A percentile compares a stretch with the other conserved stretches of the same genome.
Conservation (phyloP, 2,113 vertebrate species). For the Tor tambroides region DNA sequence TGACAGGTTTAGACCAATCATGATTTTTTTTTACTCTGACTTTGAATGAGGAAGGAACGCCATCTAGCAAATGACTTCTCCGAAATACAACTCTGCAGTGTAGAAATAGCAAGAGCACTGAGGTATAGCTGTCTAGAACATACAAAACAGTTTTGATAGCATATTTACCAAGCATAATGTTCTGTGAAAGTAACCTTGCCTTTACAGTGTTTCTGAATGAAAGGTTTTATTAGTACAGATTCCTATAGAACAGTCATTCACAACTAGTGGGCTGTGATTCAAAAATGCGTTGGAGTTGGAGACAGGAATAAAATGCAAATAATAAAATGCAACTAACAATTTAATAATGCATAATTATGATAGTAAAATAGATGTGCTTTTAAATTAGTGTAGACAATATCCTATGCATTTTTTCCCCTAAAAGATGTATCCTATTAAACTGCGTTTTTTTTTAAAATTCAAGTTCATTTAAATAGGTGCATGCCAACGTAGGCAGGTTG, state of each 20-base stretch:
- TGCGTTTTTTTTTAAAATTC: background rate
- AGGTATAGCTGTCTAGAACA: slow-evolving; percentile 11
- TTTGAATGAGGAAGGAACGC: slow-evolving; percentile 8
- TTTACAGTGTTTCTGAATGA: slow-evolving; percentile 6
- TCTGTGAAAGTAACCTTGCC: slow-evolving; percentile 31
- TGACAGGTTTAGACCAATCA: slow-evolving; percentile 36
- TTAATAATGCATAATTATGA: background rate
- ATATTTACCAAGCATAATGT: slow-evolving; percentile 38
- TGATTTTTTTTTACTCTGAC: background rate
- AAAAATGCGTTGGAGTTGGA: background rate
- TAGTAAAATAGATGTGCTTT: background rate
- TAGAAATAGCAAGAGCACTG: background rate
- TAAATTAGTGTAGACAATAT: background rate
- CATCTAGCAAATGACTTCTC: slow-evolving; percentile 20
- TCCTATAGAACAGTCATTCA: background rate
- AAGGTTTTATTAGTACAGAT: background rate
- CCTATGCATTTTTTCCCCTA: background rate
- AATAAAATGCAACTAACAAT: background rate
- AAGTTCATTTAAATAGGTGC: background rate
- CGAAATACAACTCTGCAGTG: background rate
- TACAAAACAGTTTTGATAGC: background rate
- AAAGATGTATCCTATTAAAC: background rate
- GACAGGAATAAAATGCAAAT: background rate
- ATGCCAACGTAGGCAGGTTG: background rate
- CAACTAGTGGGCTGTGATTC: background rate